These are phyloP conservation scores for Riparia riparia DNA, from an alignment of 2,113 vertebrate species.

Conservation along the genomic window DNA sequence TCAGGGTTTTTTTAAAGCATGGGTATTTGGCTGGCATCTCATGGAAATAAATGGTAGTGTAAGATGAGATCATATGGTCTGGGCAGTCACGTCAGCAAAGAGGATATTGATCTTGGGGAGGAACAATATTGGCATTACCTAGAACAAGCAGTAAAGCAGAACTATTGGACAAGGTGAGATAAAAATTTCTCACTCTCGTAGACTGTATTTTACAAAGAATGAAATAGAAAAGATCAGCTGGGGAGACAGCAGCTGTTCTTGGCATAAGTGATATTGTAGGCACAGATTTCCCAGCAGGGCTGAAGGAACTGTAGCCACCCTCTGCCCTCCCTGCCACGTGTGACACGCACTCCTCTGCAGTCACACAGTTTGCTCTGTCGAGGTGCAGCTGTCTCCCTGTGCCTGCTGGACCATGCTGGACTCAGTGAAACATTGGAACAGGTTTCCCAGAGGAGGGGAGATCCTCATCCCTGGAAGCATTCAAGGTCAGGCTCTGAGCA, in stretches of 20 bases:
- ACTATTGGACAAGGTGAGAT: neutral
- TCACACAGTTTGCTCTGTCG: rapidly evolving
- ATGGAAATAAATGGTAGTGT: neutral
- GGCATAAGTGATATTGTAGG: neutral
- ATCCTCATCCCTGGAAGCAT: neutral
- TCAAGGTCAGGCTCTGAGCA: neutral
- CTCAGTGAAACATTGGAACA: neutral
- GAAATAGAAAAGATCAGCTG: neutral
- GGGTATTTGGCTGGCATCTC: neutral
- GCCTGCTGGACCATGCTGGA: neutral
- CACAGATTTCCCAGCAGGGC: neutral
- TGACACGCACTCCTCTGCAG: rapidly evolving
- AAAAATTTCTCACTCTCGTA: neutral
- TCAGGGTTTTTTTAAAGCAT: neutral
- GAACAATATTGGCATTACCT: neutral
- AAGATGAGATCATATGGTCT: neutral
- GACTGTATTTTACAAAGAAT: neutral
- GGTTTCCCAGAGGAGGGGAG: neutral
- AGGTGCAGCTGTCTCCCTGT: neutral
- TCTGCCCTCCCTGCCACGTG: neutral
- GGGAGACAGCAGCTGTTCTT: neutral
- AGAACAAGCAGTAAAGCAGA: neutral
- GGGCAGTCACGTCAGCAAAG: neutral
- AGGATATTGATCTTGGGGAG: neutral
- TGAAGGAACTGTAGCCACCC: neutral